Conservation (phyloP, 2,113 vertebrate species). For the Phaethon lepturus region DNA sequence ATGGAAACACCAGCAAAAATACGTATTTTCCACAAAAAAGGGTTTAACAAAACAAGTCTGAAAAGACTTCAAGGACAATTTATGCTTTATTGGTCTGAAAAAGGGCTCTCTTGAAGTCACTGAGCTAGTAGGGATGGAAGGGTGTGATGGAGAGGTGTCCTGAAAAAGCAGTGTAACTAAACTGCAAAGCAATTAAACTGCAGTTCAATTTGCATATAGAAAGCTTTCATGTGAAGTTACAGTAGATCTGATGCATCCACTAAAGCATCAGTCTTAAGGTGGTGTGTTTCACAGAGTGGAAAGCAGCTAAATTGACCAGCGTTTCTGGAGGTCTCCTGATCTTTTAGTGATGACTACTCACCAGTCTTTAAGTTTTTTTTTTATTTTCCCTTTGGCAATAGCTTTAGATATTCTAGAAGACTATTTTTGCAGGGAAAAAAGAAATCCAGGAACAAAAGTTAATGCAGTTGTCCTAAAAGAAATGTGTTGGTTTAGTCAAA, state of each 20-base stretch:
- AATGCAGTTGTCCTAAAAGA: not conserved
- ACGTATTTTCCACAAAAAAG: not conserved
- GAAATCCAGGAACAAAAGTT: not conserved
- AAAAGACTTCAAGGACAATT: not conserved
- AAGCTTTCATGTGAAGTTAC: not conserved
- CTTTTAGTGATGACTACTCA: not conserved
- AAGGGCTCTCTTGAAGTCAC: not conserved
- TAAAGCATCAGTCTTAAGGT: not conserved
- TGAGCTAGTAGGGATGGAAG: not conserved
- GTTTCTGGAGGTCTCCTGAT: not conserved
- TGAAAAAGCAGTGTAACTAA: not conserved
- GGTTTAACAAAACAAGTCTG: not conserved
- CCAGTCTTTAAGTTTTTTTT: not conserved
- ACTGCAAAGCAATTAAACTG: not conserved
- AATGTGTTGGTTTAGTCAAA: not conserved
- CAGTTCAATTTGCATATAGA: not conserved
- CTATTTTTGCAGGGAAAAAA: not conserved
- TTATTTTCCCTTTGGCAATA: not conserved
- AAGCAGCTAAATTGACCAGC: not conserved
- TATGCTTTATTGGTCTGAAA: not conserved
- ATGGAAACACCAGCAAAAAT: not conserved
- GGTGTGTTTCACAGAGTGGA: not conserved
- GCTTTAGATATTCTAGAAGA: not conserved
- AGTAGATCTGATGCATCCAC: not conserved
- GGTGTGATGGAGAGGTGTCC: not conserved